Conservation (phyloP, 2,888 invertebrate genomes). For the Andrena dorsata region DNA sequence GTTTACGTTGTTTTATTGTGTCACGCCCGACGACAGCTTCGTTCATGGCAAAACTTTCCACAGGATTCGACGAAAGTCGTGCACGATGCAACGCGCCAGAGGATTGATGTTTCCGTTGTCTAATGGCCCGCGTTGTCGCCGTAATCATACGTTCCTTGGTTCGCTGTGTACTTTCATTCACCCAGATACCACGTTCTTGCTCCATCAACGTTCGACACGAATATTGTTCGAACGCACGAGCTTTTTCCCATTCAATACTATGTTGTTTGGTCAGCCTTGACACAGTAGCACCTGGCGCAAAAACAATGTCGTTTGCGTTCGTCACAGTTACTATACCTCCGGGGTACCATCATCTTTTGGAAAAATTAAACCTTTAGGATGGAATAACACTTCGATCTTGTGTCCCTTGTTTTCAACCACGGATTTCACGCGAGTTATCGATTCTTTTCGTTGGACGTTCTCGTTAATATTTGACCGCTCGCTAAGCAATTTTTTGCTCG, state of each 20-base stretch:
- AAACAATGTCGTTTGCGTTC: neutral
- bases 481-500: constrained; percentile 17
- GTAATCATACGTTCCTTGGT: constrained; percentile 56
- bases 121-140: constrained; percentile 60
- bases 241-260: constrained; percentile 2
- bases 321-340: too few relatives aligned
- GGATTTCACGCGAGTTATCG: constrained; percentile 23
- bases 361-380: neutral
- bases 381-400: neutral
- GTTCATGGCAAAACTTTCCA: constrained; percentile 64
- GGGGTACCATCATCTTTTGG: too few relatives aligned
- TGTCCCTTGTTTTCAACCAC: too few relatives aligned
- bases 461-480: constrained; percentile 46
- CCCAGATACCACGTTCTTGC: constrained; percentile 48
- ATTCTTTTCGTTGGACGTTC: constrained; percentile 10
- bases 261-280: constrained; percentile 37
- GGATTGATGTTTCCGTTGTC: constrained; percentile 74
- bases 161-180: constrained; percentile 59
- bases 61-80: constrained; percentile 62
- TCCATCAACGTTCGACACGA: constrained; percentile 38
- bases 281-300: neutral
- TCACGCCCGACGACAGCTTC: constrained; percentile 33
- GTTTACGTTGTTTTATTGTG: constrained; percentile 18
- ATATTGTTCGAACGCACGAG: constrained; percentile 8
- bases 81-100: constrained; percentile 39